These are phyloP conservation scores for Philereme transversata DNA, from an alignment of 2,888 invertebrate genomes.

Conservation along the genomic window DNA sequence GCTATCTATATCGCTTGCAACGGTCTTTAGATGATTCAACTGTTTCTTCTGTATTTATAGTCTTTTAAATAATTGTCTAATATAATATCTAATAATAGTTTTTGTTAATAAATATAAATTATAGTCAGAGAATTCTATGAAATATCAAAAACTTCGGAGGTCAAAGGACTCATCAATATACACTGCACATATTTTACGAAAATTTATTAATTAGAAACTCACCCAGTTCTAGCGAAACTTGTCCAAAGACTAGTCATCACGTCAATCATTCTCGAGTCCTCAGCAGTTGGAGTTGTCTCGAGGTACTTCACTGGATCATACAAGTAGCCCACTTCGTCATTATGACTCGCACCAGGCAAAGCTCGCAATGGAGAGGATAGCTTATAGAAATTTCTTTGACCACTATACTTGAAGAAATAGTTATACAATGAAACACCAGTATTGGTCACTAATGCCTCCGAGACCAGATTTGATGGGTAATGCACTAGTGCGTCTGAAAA, in stretches of 20 bases:
- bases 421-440: constrained; percentile 40
- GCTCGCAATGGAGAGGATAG: constrained; percentile 31
- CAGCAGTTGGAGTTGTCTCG: constrained; percentile 24
- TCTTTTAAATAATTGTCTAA: too few species aligned
- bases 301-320: constrained; percentile 40
- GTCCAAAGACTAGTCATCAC: constrained; percentile 48
- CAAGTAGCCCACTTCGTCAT: constrained; percentile 48
- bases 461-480: constrained; percentile 38
- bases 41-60: too few species aligned
- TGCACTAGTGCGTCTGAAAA: constrained; percentile 48
- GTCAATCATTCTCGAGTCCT: constrained; percentile 40
- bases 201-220: constrained; percentile 21
- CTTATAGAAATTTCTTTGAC: constrained; percentile 48
- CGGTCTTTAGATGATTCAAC: too few species aligned
- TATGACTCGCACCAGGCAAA: constrained; percentile 45
- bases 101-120: too few species aligned
- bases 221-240: constrained; percentile 52
- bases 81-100: too few species aligned
- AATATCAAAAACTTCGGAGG: too few species aligned
- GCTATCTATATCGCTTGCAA: too few species aligned
- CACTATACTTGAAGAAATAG: constrained; percentile 52
- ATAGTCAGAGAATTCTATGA: too few species aligned
- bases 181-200: too few species aligned
- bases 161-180: too few species aligned
- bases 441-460: constrained; percentile 34